phyloP scores from a whole-genome alignment of 2,113 vertebrate genomes.

The Erythrocercus mccallii region DNA sequence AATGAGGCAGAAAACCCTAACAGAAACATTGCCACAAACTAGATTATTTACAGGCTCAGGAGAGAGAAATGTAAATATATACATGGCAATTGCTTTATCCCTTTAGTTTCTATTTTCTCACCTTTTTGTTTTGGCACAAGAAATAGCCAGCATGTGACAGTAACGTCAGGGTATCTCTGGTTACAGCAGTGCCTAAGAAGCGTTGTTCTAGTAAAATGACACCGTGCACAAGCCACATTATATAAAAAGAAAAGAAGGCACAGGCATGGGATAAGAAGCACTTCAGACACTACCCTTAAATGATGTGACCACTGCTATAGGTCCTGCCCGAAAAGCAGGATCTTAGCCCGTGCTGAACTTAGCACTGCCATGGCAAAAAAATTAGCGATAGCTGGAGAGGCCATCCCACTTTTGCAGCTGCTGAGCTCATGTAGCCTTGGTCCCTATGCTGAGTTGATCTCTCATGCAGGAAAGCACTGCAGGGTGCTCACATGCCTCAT shows the following conservation, averaged over 20 bases:
- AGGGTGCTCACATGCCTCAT: fast-evolving
- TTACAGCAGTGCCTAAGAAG: conserved; percentile 16
- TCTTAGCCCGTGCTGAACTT: neutral
- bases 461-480: fast-evolving
- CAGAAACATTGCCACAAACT: neutral
- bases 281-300: neutral
- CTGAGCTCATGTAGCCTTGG: fast-evolving
- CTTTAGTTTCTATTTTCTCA: conserved; percentile 31
- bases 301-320: neutral
- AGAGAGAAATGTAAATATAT: neutral
- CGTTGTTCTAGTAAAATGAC: neutral
- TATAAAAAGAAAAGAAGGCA: neutral
- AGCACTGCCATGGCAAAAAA: neutral
- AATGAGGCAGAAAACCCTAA: neutral
- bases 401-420: neutral
- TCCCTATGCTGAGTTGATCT: neutral
- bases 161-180: conserved; percentile 23
- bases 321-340: neutral
- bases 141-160: neutral
- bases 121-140: conserved; percentile 9
- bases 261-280: fast-evolving
- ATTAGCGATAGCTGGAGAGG: neutral
- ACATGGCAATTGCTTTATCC: neutral
- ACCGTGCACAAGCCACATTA: neutral
- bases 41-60: neutral